Evolutionary conservation across 2,797 vertebrate genomes (phyloP).

Genomic region (Harpagifer antarcticus): DNA sequence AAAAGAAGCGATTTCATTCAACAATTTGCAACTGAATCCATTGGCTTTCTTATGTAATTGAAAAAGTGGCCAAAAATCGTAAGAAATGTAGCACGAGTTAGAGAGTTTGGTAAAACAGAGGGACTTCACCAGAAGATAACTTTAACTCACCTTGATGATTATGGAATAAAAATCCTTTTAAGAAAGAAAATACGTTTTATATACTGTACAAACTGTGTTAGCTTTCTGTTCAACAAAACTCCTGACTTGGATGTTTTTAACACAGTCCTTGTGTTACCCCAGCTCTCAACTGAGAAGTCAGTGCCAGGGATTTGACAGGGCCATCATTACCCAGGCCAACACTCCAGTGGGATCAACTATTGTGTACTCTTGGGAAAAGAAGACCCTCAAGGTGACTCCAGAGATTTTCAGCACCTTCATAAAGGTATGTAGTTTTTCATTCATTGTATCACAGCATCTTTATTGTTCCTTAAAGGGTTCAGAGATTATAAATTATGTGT

Average conservation of each 20-base stretch:
- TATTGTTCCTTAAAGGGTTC: too few relatives aligned
- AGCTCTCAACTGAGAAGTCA: constrained; percentile 86
- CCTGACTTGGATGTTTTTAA: background rate
- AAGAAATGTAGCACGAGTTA: too few relatives aligned
- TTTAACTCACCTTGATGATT: background rate
- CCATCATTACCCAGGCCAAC: constrained; percentile 90
- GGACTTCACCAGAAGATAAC: too few relatives aligned
- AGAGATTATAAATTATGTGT: too few relatives aligned
- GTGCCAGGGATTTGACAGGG: constrained; percentile 88
- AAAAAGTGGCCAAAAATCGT: too few relatives aligned
- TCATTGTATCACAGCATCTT: background rate
- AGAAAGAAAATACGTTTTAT: background rate
- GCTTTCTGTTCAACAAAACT: background rate
- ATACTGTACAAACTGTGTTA: background rate
- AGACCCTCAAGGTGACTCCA: constrained; percentile 82
- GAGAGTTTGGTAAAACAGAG: background rate
- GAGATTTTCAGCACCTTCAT: constrained; percentile 89
- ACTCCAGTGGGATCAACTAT: constrained; percentile 89
- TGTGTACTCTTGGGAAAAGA: constrained; percentile 88
- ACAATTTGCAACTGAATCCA: too few relatives aligned
- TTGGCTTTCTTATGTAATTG: too few relatives aligned
- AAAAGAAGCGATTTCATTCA: too few relatives aligned
- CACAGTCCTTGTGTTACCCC: constrained; percentile 26
- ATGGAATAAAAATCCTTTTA: background rate
- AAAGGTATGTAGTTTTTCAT: constrained; percentile 78